Base-by-base conservation (phyloP, 2,113 vertebrate species). In the Trichomycterus rosablanca region DNA sequence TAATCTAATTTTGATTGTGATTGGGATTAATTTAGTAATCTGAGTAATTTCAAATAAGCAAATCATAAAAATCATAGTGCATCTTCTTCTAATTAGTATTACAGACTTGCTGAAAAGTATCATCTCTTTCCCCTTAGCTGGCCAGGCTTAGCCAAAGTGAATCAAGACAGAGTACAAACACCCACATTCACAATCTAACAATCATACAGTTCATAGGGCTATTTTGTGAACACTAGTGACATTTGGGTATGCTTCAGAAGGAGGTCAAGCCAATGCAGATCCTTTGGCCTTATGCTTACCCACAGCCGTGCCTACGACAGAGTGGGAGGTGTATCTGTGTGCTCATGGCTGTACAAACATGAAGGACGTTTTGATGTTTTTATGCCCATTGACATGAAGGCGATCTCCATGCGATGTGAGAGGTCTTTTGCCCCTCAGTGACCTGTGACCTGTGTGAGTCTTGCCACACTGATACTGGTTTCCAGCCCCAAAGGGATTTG, bases 331-430 rank as follows among this genome's bases (percentile, higher is more conserved):
- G 55, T 60, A 57, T 44, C 30, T 48, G 44, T 63, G 62, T 63
- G 59, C 55, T 58, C 64, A 72, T 54, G 51, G 67, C 65, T 55
- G 70, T 68, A 67, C 52, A 68, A 59, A 60, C 46, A 69, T 55
- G 67, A 72, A 53, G 68, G 64, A 23, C 63, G 64, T 70, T 78
- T 78, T 76, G 74, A 78, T 76, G 76, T 78, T 76, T 74, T 74
- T 74, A 74, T 76, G 70, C 44, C 68, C 53, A 68, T 60, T 78
- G 74, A 76, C 76, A 74, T 71, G 62, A 68, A 74, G 61, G 74
- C 74, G 65, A 51, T 66, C 71, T 76, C 70, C 67, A 71, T 78
- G 60, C 69, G 76, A 75, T 74, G 74, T 76, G 74, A 78, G 74
- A 67, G 76, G 72, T 73, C 70, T 66, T 45, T 43, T 75, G 68